phyloP scores from a whole-genome alignment of 37 sponge, comb jelly and placozoan species.

The Lycopodina hypogea region DNA sequence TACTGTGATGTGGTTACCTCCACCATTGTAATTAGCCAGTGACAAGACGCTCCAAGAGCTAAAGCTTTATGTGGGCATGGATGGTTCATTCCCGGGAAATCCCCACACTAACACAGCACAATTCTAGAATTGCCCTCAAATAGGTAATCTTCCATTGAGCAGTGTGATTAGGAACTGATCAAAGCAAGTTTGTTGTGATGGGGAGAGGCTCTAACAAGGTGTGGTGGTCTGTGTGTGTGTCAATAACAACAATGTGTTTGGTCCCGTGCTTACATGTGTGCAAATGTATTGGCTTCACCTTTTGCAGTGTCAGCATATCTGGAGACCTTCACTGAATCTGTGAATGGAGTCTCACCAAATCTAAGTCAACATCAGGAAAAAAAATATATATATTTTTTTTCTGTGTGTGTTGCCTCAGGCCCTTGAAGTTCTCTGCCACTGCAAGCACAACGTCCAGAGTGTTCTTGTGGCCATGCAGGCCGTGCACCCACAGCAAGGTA shows the following conservation, averaged over 20 bases:
- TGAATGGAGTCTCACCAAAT: neutral
- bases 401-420: conserved; percentile 42
- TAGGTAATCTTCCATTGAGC: too few relatives aligned
- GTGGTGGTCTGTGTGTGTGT: neutral
- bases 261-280: neutral
- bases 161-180: too few relatives aligned
- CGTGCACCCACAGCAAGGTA: neutral
- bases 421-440: conserved; percentile 29
- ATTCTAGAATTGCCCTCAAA: too few relatives aligned
- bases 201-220: neutral
- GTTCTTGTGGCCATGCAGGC: conserved; percentile 27
- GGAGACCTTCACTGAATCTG: neutral
- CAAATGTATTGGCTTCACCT: neutral
- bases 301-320: conserved; percentile 28
- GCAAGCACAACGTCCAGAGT: conserved; percentile 22
- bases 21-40: too few relatives aligned
- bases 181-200: neutral
- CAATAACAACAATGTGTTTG: neutral
- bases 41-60: too few relatives aligned
- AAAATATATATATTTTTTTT: too few relatives aligned
- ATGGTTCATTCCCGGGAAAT: too few relatives aligned
- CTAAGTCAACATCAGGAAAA: neutral
- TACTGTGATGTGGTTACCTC: too few relatives aligned
- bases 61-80: too few relatives aligned
- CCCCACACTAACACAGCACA: too few relatives aligned